These are phyloP conservation scores for Varecia variegata DNA, from an alignment of 2,797 vertebrate genomes.

Conservation along the genomic window DNA sequence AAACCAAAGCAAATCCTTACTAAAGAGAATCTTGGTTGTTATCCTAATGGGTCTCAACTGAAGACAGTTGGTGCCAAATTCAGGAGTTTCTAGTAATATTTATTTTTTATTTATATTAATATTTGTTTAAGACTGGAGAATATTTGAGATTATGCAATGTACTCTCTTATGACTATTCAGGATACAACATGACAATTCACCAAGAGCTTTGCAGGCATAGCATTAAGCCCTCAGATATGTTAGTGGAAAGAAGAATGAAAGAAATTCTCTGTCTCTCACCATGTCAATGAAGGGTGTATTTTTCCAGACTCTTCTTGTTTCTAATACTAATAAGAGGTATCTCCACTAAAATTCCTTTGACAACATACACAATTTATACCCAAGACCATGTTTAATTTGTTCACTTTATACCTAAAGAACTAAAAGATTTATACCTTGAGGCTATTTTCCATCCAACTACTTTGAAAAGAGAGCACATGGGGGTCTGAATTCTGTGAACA, in stretches of 20 bases:
- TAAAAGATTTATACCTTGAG: neutral
- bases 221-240: neutral
- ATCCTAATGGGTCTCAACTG: neutral
- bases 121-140: neutral
- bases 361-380: neutral
- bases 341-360: neutral
- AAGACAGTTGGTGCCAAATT: neutral
- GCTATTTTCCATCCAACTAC: neutral
- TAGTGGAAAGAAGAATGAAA: neutral
- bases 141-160: constrained; percentile 7
- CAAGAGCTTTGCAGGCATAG: neutral
- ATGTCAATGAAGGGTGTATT: neutral
- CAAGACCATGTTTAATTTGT: neutral
- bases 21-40: neutral
- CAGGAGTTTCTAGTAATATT: neutral
- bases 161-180: neutral
- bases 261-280: neutral
- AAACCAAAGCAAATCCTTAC: neutral
- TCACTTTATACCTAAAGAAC: neutral
- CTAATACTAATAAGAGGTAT: neutral
- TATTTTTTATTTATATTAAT: neutral
- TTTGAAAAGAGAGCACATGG: neutral
- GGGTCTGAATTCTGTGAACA: neutral
- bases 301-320: neutral
- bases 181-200: neutral